Percentiles rank a stretch among this genome's conserved stretches.
These are phyloP conservation scores for Neoarius graeffei DNA, from an alignment of 2,113 vertebrate species.

Conservation along the genomic window DNA sequence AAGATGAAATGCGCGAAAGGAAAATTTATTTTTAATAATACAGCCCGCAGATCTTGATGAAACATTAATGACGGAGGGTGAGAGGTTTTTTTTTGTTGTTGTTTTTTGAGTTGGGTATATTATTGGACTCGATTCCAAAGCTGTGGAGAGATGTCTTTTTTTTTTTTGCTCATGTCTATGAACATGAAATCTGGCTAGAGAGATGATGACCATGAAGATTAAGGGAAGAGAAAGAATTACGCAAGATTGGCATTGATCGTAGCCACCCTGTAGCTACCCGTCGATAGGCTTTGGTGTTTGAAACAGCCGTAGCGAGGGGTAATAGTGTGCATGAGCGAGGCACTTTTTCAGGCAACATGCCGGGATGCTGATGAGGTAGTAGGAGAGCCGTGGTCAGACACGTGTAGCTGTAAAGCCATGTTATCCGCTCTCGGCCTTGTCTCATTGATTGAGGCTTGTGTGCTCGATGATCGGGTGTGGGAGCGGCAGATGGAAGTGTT, in stretches of 20 bases:
- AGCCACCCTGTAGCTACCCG: conserved; percentile 45
- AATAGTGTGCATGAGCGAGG: conserved; percentile 49
- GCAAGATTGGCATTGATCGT: conserved; percentile 64
- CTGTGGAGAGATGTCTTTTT: conserved; percentile 28
- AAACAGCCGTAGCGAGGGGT: conserved; percentile 44
- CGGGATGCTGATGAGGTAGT: conserved; percentile 61
- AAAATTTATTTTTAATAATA: conserved; percentile 39
- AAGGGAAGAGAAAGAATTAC: conserved; percentile 45
- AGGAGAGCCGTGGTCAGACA: conserved; percentile 65
- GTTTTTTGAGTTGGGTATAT: conserved; percentile 12
- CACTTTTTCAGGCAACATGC: conserved; percentile 57
- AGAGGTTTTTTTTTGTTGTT: conserved; percentile 1
- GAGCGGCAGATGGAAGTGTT: conserved; percentile 57
- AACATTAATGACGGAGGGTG: conserved; percentile 39
- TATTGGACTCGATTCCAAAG: conserved; percentile 35
- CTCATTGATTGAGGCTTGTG: conserved; percentile 71
- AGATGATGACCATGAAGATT: conserved; percentile 46
- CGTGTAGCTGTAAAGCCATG: conserved; percentile 54
- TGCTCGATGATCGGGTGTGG: conserved; percentile 54
- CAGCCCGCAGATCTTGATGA: conserved; percentile 30
- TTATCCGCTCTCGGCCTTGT: conserved; percentile 66
- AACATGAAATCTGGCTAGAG: conserved; percentile 36
- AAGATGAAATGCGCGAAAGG: conserved; percentile 33
- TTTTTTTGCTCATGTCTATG: conserved; percentile 13
- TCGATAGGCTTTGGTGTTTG: conserved; percentile 50